Base-by-base conservation (phyloP, 2,113 vertebrate species). In the Saguinus imperator region DNA sequence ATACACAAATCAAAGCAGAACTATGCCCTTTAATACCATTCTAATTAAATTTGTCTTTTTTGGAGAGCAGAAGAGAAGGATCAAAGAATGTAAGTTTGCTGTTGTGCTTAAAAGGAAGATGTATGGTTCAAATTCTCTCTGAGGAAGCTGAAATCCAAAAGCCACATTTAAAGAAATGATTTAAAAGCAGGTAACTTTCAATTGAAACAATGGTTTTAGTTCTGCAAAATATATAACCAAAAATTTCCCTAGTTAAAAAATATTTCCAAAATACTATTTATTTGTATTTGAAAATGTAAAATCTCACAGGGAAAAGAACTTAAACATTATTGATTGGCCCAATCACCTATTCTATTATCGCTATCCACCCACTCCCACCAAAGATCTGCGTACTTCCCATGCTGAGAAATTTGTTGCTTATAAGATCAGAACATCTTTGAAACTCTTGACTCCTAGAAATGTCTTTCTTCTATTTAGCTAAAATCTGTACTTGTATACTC, bases 351-450 rank as follows among this genome's bases (percentile, higher is more conserved):
- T 8, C 11, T 7, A 0, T 6, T 5, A n/a, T n/a, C 17, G 6
- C 5, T 18, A 29, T 4, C 2, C 21, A 25, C 21, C 12, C 0
- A 8, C 23, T 27, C 11, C 23, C 5, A 4, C 2, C 3, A 27
- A 12, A 66, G 17, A 16, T 66, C 35, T 52, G 11, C 43, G 18
- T 64, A 27, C 0, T 12, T 48, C 2, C 58, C 50, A 27, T 35
- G 8, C n/a, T 81, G 6, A 12, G 21, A 84, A 92, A 66, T 27
- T 29, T 58, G 32, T 85, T 82, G 32, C 14, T 66, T 61, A 4
- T 48, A n/a, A 57, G 25, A 52, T 50, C 40, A 48, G 0, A 18
- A 29, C 21, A 25, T 76, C 35, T 80, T 61, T 77, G 1, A 48
- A 48, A 29, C 2, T 29, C 85, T 68, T 8, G 23, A 45, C 32